phyloP scores from a whole-genome alignment of 2,113 vertebrate genomes.

The Alligator mississippiensis region DNA sequence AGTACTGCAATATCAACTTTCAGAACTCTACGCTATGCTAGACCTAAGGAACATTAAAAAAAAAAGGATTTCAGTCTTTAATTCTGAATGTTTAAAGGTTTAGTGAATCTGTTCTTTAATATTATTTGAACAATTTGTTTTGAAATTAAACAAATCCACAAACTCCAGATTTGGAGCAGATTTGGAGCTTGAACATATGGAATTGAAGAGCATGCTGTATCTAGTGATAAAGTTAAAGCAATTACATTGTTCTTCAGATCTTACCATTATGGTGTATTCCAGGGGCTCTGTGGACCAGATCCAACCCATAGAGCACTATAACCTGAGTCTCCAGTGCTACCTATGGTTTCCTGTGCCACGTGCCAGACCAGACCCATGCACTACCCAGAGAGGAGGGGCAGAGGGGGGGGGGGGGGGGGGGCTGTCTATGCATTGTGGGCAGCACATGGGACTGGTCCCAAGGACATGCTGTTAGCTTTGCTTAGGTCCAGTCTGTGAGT shows the following conservation, averaged over 20 bases:
- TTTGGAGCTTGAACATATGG: background rate
- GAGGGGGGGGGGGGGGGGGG: background rate
- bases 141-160: background rate
- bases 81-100: background rate
- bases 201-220: background rate
- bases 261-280: background rate
- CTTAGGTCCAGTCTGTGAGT: too few species aligned
- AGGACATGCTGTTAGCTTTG: too few species aligned
- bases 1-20: background rate
- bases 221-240: background rate
- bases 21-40: background rate
- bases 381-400: background rate
- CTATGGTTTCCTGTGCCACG: too few species aligned
- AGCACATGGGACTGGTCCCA: too few species aligned
- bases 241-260: background rate
- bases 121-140: background rate
- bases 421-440: too few species aligned
- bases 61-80: background rate
- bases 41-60: background rate
- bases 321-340: too few species aligned
- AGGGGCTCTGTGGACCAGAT: background rate
- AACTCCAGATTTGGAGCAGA: background rate
- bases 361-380: too few species aligned
- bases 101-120: rapidly evolving
- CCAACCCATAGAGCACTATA: too few species aligned